Conservation (phyloP, 1,140 invertebrate genomes). For the Phymorhynchus buccinoides region DNA sequence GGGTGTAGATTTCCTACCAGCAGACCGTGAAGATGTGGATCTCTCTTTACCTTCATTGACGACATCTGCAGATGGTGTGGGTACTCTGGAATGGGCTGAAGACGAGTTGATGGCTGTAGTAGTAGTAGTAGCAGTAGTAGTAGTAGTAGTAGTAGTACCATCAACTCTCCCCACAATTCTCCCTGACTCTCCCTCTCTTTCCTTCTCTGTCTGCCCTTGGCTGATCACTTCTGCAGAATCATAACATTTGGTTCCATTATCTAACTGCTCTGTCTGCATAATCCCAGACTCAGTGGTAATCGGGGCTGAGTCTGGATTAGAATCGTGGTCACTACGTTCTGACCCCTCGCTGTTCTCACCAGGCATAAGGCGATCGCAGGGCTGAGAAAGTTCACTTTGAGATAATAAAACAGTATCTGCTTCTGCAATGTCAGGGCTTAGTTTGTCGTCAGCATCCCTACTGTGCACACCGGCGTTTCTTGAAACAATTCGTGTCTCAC, state of each 20-base stretch:
- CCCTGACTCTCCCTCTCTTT: background rate
- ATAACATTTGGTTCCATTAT: slow-evolving; percentile 23
- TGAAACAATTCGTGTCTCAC: slow-evolving; percentile 6
- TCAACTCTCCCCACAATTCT: background rate
- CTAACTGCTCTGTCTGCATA: background rate
- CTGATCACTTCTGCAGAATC: background rate
- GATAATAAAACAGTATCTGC: too few relatives aligned
- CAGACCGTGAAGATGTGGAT: background rate
- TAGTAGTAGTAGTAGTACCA: too few relatives aligned
- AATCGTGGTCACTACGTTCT: too few relatives aligned
- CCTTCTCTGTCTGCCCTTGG: background rate
- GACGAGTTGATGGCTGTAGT: background rate
- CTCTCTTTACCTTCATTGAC: background rate
- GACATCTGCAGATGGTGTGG: slow-evolving; percentile 27
- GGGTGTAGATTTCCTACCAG: background rate
- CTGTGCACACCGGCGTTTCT: too few relatives aligned
- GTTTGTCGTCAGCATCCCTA: too few relatives aligned
- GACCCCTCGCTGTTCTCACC: too few relatives aligned
- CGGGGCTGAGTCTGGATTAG: background rate
- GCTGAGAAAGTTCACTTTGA: too few relatives aligned
- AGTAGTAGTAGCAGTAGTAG: too few relatives aligned
- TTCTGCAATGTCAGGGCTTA: too few relatives aligned
- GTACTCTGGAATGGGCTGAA: background rate
- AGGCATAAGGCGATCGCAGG: too few relatives aligned
- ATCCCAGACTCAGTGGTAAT: background rate